phyloP scores from a whole-genome alignment of 2,888 invertebrate genomes.

The Sminthurinus aureus region DNA sequence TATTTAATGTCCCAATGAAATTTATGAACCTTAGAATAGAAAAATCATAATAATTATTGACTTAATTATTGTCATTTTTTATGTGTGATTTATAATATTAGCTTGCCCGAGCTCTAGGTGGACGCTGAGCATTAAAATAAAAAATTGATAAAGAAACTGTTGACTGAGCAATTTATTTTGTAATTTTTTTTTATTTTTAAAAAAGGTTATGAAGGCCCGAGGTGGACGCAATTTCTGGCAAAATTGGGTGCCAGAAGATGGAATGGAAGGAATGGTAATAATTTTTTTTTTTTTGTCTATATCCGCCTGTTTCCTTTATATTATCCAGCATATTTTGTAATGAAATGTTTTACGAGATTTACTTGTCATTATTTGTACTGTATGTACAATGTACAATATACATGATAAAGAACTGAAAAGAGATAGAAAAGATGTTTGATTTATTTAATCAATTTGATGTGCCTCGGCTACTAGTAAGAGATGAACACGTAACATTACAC shows the following conservation, averaged over 20 bases:
- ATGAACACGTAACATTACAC: slow-evolving; percentile 33
- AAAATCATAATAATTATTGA: neutral
- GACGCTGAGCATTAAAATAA: too few relatives aligned
- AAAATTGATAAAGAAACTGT: too few relatives aligned
- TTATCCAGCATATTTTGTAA: neutral
- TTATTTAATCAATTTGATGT: slow-evolving; percentile 33
- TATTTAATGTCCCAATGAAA: too few relatives aligned
- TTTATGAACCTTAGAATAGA: too few relatives aligned
- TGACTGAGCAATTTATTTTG: too few relatives aligned
- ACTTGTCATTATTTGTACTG: too few relatives aligned
- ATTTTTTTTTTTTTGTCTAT: neutral
- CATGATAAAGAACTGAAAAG: neutral
- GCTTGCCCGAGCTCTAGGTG: slow-evolving; percentile 69
- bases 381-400: too few relatives aligned
- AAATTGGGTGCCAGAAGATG: slow-evolving; percentile 80
- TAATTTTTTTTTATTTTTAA: slow-evolving; percentile 81
- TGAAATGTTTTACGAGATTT: neutral
- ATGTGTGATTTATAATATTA: neutral
- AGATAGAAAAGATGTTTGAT: slow-evolving; percentile 26
- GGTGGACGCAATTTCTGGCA: slow-evolving; percentile 91
- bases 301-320: neutral
- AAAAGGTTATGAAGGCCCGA: slow-evolving; percentile 78
- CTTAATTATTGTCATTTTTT: neutral
- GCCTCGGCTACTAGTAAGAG: slow-evolving; percentile 22
- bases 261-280: neutral